A percentile compares a stretch with the other conserved stretches of the same genome.
Conservation (phyloP, 2,797 vertebrate species). For the Passerculus sandwichensis region DNA sequence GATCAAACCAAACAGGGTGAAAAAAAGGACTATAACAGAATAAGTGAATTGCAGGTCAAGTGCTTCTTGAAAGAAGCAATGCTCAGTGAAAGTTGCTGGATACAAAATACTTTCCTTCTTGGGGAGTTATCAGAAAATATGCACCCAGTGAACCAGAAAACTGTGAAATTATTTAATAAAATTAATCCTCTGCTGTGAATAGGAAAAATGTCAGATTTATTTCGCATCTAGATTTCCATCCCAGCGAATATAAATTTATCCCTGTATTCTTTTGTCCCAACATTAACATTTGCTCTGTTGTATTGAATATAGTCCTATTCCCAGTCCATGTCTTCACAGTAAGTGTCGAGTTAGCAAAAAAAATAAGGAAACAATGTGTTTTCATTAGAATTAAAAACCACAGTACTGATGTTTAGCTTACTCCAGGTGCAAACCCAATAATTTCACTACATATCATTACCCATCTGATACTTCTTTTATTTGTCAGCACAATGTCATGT, state of each 20-base stretch:
- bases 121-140: slow-evolving; percentile 28
- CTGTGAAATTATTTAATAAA: slow-evolving; percentile 48
- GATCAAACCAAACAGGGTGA: slow-evolving; percentile 48
- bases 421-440: not conserved
- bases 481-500: not conserved
- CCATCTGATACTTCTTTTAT: not conserved
- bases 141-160: slow-evolving; percentile 45
- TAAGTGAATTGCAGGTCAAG: slow-evolving; percentile 34
- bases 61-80: slow-evolving; percentile 3
- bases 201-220: slow-evolving; percentile 55
- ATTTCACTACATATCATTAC: not conserved
- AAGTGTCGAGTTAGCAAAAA: slow-evolving; percentile 35
- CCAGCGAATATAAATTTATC: slow-evolving; percentile 51
- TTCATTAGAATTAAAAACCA: not conserved
- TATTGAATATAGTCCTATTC: not conserved
- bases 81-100: slow-evolving; percentile 6
- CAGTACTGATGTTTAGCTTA: not conserved
- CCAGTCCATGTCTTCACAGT: not conserved
- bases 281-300: slow-evolving; percentile 38
- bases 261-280: slow-evolving; percentile 17
- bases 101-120: slow-evolving; percentile 36
- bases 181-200: slow-evolving; percentile 49
- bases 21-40: slow-evolving; percentile 41
- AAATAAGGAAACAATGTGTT: not conserved
- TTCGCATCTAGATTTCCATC: slow-evolving; percentile 59